Conservation (phyloP, 1,140 invertebrate species). For the Zaprionus capensis region DNA sequence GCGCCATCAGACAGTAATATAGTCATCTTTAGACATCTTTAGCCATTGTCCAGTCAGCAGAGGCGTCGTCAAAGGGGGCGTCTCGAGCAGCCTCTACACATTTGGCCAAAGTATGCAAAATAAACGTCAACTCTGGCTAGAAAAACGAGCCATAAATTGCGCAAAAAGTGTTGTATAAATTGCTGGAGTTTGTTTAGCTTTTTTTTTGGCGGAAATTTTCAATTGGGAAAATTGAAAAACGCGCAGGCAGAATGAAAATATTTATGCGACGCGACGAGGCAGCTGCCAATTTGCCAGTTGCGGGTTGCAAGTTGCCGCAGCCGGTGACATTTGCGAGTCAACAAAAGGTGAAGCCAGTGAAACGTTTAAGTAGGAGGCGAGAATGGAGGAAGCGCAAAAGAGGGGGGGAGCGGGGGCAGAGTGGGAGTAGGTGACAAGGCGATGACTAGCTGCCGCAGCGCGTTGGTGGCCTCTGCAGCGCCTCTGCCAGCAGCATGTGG, state of each 20-base stretch:
- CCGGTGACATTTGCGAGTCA: slow-evolving; percentile 1
- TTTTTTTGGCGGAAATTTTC: slow-evolving; percentile 2
- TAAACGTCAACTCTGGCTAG: slow-evolving; percentile 37
- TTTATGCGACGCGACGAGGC: slow-evolving; percentile 23
- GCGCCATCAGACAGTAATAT: not conserved
- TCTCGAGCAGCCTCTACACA: slow-evolving; percentile 1
- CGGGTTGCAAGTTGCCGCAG: not conserved
- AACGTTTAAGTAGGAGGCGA: not conserved
- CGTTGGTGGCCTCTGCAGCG: slow-evolving; percentile 59
- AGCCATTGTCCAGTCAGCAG: not conserved
- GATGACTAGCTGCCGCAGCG: slow-evolving; percentile 36
- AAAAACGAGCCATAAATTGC: slow-evolving; percentile 43
- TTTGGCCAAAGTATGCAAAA: slow-evolving; percentile 40
- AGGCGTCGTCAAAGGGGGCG: not conserved
- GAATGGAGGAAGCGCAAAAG: not conserved
- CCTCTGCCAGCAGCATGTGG: slow-evolving; percentile 43
- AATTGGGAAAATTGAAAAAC: slow-evolving; percentile 18
- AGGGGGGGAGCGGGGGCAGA: not conserved
- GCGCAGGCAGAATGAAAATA: slow-evolving; percentile 18
- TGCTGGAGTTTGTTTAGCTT: not conserved
- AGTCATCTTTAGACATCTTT: not conserved
- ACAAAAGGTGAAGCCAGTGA: slow-evolving; percentile 1
- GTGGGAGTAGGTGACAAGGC: slow-evolving; percentile 35
- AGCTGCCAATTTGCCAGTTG: slow-evolving; percentile 11
- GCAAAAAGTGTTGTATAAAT: slow-evolving; percentile 34